phyloP scores from a whole-genome alignment of 2,113 vertebrate species.

The Psophia crepitans region DNA sequence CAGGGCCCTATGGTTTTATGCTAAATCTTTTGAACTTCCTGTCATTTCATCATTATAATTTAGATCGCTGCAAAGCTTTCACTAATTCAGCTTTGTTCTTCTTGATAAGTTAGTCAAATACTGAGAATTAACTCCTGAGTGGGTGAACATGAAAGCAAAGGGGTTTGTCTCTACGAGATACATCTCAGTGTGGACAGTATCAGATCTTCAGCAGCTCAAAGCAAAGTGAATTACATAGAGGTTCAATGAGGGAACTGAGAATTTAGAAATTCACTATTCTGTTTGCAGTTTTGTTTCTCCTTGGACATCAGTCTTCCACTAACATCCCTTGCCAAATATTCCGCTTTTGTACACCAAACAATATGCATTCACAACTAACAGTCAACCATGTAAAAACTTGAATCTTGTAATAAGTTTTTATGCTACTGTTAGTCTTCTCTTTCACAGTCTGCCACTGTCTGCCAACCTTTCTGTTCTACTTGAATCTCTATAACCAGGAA shows the following conservation, averaged over 20 bases:
- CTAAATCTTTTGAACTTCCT: constrained; percentile 21
- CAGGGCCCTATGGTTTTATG: not conserved
- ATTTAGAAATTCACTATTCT: not conserved
- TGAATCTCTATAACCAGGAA: not conserved
- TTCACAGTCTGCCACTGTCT: not conserved
- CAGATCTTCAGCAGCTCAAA: not conserved
- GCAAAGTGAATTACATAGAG: not conserved
- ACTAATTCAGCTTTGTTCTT: not conserved
- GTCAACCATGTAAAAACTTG: not conserved
- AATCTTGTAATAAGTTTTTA: not conserved
- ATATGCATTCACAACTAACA: not conserved
- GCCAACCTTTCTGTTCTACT: not conserved
- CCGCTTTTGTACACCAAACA: not conserved
- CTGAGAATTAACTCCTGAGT: not conserved
- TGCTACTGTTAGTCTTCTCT: not conserved
- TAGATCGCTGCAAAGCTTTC: not conserved
- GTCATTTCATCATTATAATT: not conserved
- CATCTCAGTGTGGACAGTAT: not conserved
- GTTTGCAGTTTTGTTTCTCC: not conserved
- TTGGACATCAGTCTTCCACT: not conserved
- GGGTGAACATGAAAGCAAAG: not conserved
- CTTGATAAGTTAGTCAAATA: not conserved
- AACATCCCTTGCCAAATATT: not conserved
- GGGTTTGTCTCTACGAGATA: not conserved
- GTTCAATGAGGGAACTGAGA: not conserved